A percentile compares a stretch with the other conserved stretches of the same genome.
Evolutionary conservation across 2,113 vertebrate species (phyloP).

Genomic region (Sinocyclocheilus grahami): DNA sequence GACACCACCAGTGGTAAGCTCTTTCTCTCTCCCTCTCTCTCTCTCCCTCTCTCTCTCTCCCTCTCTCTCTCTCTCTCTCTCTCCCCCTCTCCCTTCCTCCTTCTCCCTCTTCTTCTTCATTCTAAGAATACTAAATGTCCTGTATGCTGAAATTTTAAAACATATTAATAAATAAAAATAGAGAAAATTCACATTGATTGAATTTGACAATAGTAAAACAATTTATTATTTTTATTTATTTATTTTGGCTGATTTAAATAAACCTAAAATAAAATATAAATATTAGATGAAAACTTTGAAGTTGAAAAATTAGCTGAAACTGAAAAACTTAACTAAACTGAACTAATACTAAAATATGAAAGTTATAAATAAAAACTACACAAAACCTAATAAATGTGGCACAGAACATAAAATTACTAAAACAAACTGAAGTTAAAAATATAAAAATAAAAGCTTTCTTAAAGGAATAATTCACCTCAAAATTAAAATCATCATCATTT

Average conservation of each 20-base stretch:
- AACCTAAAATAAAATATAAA: neutral
- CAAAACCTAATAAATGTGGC: neutral
- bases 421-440: neutral
- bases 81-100: no score
- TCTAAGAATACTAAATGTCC: neutral
- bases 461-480: no score
- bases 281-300: neutral
- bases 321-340: no score
- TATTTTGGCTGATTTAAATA: neutral
- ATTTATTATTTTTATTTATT: neutral
- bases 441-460: neutral
- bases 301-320: neutral
- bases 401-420: neutral
- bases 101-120: neutral
- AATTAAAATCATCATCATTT: no score
- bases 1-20: constrained; percentile 61
- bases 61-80: no score
- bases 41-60: no score
- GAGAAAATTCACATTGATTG: neutral
- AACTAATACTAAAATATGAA: no score
- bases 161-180: neutral
- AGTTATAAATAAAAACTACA: neutral
- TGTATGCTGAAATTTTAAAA: neutral
- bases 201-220: neutral
- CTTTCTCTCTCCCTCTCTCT: neutral